Conservation (phyloP, 1,140 invertebrate species). For the Hirudo medicinalis region DNA sequence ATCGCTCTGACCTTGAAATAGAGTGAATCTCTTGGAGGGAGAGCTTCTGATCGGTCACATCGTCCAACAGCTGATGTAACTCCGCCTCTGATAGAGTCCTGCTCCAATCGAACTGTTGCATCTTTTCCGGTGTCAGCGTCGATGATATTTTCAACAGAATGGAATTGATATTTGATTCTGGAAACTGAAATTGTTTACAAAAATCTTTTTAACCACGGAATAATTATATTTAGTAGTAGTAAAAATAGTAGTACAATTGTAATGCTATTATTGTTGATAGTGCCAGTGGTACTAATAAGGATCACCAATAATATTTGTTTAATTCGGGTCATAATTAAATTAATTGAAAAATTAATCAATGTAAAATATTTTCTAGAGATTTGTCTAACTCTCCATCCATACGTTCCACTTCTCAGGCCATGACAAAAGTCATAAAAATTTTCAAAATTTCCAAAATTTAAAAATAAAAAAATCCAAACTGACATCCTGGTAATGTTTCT, state of each 20-base stretch:
- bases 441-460: background rate
- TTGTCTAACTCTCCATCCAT: background rate
- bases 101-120: background rate
- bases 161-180: slow-evolving; percentile 4
- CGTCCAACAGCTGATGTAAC: slow-evolving; percentile 4
- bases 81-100: background rate
- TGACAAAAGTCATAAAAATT: background rate
- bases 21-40: slow-evolving; percentile 8
- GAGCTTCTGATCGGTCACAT: background rate
- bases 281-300: too few species aligned
- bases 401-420: background rate
- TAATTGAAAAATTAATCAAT: background rate
- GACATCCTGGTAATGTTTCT: slow-evolving; percentile 59
- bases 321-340: background rate
- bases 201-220: background rate
- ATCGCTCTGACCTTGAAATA: background rate
- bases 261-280: background rate
- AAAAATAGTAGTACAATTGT: background rate
- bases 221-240: background rate
- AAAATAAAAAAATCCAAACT: background rate
- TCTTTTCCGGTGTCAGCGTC: background rate
- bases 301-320: background rate
- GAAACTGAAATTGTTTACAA: slow-evolving; percentile 14
- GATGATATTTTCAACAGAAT: background rate
- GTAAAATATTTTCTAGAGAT: background rate